Evolutionary conservation across 2,888 invertebrate genomes (phyloP).

Genomic region (Xylota segnis): DNA sequence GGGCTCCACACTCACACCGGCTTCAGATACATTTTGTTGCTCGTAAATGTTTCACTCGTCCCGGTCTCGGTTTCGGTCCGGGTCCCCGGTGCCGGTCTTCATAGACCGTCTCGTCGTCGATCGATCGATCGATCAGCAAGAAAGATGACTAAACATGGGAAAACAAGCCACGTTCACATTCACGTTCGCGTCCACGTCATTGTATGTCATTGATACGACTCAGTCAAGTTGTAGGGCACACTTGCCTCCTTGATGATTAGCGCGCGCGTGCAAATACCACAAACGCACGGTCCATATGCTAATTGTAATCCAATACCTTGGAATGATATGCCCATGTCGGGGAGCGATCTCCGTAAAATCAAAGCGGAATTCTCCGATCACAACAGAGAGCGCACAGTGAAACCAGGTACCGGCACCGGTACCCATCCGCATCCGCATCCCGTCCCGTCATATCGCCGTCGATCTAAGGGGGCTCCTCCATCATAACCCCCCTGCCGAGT

Average conservation of each 20-base stretch:
- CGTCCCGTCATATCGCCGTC: slow-evolving; percentile 75
- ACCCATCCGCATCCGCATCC: too few species aligned
- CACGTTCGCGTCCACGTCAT: slow-evolving; percentile 8
- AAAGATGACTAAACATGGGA: slow-evolving; percentile 40
- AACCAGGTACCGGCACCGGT: slow-evolving; percentile 53
- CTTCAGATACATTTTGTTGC: slow-evolving; percentile 54
- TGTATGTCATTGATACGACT: slow-evolving; percentile 18
- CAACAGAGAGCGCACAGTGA: slow-evolving; percentile 48
- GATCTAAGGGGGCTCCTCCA: slow-evolving; percentile 73
- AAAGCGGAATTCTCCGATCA: slow-evolving; percentile 70
- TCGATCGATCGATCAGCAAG: not conserved
- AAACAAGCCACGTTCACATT: slow-evolving; percentile 18
- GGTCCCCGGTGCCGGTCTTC: too few species aligned
- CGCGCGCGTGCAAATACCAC: slow-evolving; percentile 73
- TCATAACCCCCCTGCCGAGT: slow-evolving; percentile 78
- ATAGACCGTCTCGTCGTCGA: not conserved
- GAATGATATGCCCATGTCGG: slow-evolving; percentile 64
- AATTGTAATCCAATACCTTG: slow-evolving; percentile 73
- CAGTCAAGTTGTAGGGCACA: not conserved
- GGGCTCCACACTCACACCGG: slow-evolving; percentile 56
- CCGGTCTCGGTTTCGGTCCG: too few species aligned
- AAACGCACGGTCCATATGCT: slow-evolving; percentile 69
- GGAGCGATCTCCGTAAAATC: slow-evolving; percentile 63
- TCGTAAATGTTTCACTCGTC: slow-evolving; percentile 44
- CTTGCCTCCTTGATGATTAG: slow-evolving; percentile 56